Base-by-base conservation (phyloP, 2,888 invertebrate genomes). In the Cataglyphis cursor region DNA sequence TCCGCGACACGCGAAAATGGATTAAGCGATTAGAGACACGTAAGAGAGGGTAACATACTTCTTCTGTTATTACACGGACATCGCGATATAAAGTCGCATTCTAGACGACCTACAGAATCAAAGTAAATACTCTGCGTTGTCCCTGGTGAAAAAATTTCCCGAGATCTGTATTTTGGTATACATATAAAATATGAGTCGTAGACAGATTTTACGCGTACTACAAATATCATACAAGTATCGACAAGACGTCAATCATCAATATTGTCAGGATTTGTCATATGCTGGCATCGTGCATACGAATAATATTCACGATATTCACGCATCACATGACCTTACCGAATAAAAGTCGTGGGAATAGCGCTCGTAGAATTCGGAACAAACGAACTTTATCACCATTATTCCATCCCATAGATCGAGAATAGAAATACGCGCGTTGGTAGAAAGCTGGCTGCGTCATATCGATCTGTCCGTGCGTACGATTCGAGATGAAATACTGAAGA, bases 381-480 rank as follows among this genome's bases (percentile, higher is more conserved):
- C 66, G 83, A 87, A 86, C 83, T 80, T 72, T 51, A 70, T 51
- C 81, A 85, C 75, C 35, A 68, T 87, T 87, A 87, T 89, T 84
- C 74, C 83, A 31, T 72, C 80, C 75, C 64, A 59, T 62, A 75
- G 65, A 59, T 51, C 59, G 76, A 61, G 82, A 87, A 73, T 41
- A 24, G 24, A 68, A 76, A 75, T 82, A 74, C 41, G 48, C n/a
- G 48, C 62, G 31, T 12, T 35, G 41, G 15, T 18, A 35, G 51
- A 48, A 44, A 54, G n/a, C 18, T 21, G 15, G 10, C 41, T 31
- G 31, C n/a, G 10, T 62, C 3, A n/a, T 68, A 78, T 78, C 68
- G 68, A 68, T 68, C 21, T 18, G 66, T 41, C 9, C 31, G 38
- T 38, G 51, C 57, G 59, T 12, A 3, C n/a, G 10, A 66, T 44